Percentiles rank a stretch among this genome's conserved stretches.
Evolutionary conservation across 2,113 vertebrate species (phyloP).

Genomic region (Tringa solitaria): DNA sequence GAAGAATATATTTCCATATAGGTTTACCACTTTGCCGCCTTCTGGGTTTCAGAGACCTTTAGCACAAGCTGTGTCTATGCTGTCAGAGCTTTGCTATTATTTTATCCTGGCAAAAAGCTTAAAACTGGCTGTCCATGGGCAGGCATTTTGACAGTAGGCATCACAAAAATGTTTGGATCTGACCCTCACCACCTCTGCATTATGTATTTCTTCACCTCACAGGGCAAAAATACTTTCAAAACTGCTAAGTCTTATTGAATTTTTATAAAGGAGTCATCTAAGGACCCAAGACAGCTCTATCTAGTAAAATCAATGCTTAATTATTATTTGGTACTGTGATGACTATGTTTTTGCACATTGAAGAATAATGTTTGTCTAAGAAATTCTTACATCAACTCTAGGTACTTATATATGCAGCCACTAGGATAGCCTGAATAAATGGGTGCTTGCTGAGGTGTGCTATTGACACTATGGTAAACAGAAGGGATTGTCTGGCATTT

Average conservation of each 20-base stretch:
- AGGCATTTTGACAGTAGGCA: background rate
- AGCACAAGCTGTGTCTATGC: background rate
- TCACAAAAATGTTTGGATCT: background rate
- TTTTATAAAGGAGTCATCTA: background rate
- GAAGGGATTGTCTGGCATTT: background rate
- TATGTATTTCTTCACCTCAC: background rate
- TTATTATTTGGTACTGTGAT: background rate
- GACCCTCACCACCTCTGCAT: background rate
- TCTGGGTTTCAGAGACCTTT: background rate
- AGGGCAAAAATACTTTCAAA: background rate
- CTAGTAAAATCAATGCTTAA: background rate
- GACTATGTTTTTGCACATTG: background rate
- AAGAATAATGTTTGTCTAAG: background rate
- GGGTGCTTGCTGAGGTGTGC: background rate
- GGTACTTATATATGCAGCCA: background rate
- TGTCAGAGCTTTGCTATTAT: background rate
- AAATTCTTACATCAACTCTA: background rate
- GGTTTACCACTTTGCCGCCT: background rate
- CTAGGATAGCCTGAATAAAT: background rate
- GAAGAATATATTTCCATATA: background rate
- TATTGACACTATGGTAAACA: background rate
- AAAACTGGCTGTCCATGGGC: background rate
- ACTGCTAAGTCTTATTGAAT: background rate
- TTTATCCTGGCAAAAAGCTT: background rate
- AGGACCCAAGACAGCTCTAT: background rate